These are phyloP conservation scores for Trichoplusia ni DNA, from an alignment of 1,140 invertebrate genomes.

Conservation along the genomic window DNA sequence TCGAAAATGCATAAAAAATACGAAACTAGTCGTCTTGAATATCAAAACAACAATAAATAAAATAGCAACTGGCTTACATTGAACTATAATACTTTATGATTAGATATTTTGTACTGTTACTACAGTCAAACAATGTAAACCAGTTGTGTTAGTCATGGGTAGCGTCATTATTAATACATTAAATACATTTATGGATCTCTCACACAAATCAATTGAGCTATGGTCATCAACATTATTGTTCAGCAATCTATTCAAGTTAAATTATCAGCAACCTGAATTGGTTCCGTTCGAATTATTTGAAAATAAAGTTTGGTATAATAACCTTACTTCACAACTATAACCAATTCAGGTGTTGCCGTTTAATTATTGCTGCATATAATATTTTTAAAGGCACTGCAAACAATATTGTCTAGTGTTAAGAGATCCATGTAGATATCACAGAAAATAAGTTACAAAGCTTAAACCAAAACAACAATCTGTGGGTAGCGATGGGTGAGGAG, in stretches of 20 bases:
- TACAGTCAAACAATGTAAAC: constrained; percentile 52
- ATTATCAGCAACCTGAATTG: constrained; percentile 1
- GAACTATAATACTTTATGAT: background rate
- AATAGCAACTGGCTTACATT: constrained; percentile 57
- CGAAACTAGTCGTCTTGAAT: constrained; percentile 35
- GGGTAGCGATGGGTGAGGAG: constrained; percentile 84
- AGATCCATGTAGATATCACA: constrained; percentile 58
- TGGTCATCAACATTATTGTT: background rate
- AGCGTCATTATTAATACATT: constrained; percentile 37
- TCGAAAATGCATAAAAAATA: constrained; percentile 46
- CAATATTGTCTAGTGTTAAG: constrained; percentile 53
- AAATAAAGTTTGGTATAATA: too few species aligned
- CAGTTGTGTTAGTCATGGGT: constrained; percentile 42
- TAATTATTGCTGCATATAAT: constrained; percentile 11
- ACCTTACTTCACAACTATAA: background rate
- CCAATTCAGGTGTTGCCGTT: background rate
- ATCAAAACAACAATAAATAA: constrained; percentile 37
- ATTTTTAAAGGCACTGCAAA: constrained; percentile 58
- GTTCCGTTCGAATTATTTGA: constrained; percentile 9
- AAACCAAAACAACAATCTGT: constrained; percentile 81
- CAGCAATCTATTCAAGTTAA: constrained; percentile 7
- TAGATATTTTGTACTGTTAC: constrained; percentile 41
- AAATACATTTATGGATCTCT: constrained; percentile 25
- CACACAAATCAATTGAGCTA: constrained; percentile 11
- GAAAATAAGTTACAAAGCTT: constrained; percentile 58